phyloP scores from a whole-genome alignment of 2,797 vertebrate genomes.

The Chaetodon trifasciatus region DNA sequence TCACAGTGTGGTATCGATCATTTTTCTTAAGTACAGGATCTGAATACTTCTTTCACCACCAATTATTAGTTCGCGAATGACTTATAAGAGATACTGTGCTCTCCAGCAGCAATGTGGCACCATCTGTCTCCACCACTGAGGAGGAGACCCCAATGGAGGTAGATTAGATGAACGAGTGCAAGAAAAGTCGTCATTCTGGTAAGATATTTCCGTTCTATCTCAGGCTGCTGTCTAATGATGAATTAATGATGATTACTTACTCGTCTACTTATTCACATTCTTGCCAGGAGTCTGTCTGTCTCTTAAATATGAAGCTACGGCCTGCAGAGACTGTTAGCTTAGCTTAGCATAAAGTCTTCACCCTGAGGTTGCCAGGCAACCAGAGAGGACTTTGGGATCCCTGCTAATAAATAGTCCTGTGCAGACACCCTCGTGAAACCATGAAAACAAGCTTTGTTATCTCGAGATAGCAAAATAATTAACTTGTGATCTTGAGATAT shows the following conservation, averaged over 20 bases:
- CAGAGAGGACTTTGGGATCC: too few relatives aligned
- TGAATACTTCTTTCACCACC: background rate
- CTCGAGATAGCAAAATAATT: too few relatives aligned
- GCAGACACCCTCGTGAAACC: too few relatives aligned
- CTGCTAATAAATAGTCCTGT: too few relatives aligned
- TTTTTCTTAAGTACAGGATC: background rate
- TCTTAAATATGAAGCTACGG: background rate
- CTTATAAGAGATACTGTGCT: background rate
- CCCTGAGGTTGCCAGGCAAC: too few relatives aligned
- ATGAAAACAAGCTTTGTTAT: too few relatives aligned
- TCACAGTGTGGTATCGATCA: too few relatives aligned
- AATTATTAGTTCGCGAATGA: background rate
- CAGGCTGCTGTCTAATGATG: background rate
- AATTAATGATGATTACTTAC: background rate
- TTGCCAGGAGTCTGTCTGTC: background rate
- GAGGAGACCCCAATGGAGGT: background rate
- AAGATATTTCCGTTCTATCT: background rate
- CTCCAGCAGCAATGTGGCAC: background rate
- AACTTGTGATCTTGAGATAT: too few relatives aligned
- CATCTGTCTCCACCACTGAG: background rate
- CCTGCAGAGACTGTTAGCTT: too few relatives aligned
- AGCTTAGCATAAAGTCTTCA: too few relatives aligned
- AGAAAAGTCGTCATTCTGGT: background rate
- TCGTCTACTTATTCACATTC: too few relatives aligned
- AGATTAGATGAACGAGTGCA: background rate